Percentiles rank a stretch among this genome's conserved stretches.
Evolutionary conservation across 2,888 invertebrate species (phyloP).

Genomic region (Phoenoteleia sp.): DNA sequence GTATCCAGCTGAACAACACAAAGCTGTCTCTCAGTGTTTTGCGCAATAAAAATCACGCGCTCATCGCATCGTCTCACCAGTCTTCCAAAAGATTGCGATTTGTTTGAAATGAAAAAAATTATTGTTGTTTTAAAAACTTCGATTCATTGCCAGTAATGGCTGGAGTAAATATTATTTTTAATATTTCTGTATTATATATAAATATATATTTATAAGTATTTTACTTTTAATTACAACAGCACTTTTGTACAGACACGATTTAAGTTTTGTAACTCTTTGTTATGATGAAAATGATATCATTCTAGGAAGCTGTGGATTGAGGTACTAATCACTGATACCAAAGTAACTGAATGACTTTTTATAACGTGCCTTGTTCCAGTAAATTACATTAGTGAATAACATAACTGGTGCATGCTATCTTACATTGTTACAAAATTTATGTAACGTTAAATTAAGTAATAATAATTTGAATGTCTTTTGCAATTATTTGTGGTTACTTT

Average conservation of each 20-base stretch:
- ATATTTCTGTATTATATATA: slow-evolving; percentile 32
- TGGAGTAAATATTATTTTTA: slow-evolving; percentile 7
- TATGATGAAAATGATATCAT: neutral
- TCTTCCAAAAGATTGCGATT: slow-evolving; percentile 21
- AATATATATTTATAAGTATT: slow-evolving; percentile 4
- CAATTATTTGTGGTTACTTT: neutral
- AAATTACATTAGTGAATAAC: neutral
- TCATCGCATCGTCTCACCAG: neutral
- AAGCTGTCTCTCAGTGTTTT: slow-evolving; percentile 1
- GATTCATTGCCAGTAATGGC: too few relatives aligned
- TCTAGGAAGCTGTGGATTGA: neutral
- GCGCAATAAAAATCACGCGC: neutral
- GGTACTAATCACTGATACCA: neutral
- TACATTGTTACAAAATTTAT: slow-evolving; percentile 4
- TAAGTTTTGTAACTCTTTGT: neutral
- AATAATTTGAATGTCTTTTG: neutral
- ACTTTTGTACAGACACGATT: slow-evolving; percentile 6
- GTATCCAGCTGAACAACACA: slow-evolving; percentile 64
- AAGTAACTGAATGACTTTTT: neutral
- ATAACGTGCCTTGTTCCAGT: slow-evolving; percentile 17
- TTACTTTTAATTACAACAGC: neutral
- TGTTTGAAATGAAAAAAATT: neutral
- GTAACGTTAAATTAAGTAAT: slow-evolving; percentile 9
- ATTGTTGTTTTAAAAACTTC: too few relatives aligned
- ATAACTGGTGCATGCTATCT: neutral